A percentile compares a stretch with the other conserved stretches of the same genome.
Evolutionary conservation across 2,797 vertebrate genomes (phyloP).

Genomic region (Merluccius polli): DNA sequence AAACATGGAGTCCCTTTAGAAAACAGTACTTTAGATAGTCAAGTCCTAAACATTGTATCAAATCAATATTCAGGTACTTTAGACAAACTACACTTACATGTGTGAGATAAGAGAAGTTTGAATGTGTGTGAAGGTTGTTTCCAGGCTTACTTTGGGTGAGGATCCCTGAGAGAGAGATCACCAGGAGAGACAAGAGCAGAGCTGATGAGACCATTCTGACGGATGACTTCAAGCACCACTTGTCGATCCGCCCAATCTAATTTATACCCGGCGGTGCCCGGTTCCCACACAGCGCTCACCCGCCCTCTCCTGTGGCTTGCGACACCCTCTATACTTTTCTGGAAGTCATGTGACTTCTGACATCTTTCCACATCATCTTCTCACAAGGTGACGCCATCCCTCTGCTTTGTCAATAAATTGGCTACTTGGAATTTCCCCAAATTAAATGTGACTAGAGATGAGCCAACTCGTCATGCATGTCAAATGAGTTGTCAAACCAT

Average conservation of each 20-base stretch:
- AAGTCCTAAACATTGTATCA: background rate
- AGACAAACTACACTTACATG: background rate
- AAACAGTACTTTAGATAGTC: background rate
- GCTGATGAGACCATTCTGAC: constrained; percentile 9
- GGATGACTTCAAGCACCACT: background rate
- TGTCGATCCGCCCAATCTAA: background rate
- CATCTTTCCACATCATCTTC: no score
- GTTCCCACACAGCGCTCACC: no score
- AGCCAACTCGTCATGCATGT: no score
- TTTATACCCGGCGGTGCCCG: background rate
- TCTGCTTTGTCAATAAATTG: no score
- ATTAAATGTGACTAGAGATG: no score
- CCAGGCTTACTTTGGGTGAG: constrained; percentile 27
- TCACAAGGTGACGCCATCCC: no score
- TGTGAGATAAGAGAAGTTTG: background rate
- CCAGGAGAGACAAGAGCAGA: constrained; percentile 34
- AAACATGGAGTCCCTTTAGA: background rate
- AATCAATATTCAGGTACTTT: background rate
- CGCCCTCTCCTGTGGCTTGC: no score
- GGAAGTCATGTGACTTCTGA: no score
- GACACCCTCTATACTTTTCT: no score
- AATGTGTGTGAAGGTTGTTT: background rate
- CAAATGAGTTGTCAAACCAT: no score
- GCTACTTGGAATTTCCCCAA: no score
- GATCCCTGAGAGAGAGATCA: constrained; percentile 44